Percentiles rank a stretch among this genome's conserved stretches.
Conservation (phyloP, 2,113 vertebrate genomes). For the Vidua macroura region DNA sequence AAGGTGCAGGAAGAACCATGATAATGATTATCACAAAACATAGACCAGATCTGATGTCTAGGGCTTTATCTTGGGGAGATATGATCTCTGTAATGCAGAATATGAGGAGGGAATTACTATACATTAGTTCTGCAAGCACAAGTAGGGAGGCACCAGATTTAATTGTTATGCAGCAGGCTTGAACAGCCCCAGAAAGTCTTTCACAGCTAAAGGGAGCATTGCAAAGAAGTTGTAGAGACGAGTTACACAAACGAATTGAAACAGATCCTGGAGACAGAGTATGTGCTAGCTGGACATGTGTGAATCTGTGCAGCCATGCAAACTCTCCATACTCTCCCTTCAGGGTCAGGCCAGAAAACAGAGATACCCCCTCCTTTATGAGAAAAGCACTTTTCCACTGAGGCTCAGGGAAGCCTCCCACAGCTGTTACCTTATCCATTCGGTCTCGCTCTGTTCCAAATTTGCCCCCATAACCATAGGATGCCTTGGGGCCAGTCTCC, state of each 20-base stretch:
- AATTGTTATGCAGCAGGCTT: background rate
- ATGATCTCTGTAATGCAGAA: background rate
- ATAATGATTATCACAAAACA: background rate
- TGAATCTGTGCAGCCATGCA: background rate
- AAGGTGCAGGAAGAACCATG: background rate
- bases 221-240: background rate
- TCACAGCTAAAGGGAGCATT: background rate
- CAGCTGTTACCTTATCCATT: slow-evolving; percentile 87
- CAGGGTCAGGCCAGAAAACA: background rate
- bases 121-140: background rate
- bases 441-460: slow-evolving; percentile 93
- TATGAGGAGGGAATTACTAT: background rate
- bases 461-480: slow-evolving; percentile 93
- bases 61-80: background rate
- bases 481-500: slow-evolving; percentile 84
- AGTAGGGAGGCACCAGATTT: background rate
- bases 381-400: background rate
- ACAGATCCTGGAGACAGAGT: background rate
- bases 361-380: background rate
- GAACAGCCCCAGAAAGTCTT: background rate
- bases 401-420: background rate
- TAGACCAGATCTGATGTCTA: background rate
- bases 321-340: background rate
- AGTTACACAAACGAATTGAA: background rate
- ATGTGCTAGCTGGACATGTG: background rate